phyloP scores from a whole-genome alignment of 2,888 invertebrate species.

The Sesamia inferens region DNA sequence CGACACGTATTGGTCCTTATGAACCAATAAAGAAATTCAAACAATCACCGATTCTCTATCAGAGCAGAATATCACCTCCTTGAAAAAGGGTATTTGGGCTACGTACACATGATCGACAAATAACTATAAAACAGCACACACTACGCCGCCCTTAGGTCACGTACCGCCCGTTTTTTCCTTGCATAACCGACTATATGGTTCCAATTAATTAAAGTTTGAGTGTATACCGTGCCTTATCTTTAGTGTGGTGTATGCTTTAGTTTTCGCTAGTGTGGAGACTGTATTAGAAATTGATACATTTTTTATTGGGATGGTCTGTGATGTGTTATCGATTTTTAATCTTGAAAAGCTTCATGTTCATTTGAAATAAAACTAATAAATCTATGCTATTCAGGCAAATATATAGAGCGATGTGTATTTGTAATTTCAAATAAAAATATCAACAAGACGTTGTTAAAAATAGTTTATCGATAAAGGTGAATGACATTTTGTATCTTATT shows the following conservation, averaged over 20 bases:
- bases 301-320: constrained; percentile 24
- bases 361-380: constrained; percentile 10
- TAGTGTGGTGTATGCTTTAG: constrained; percentile 53
- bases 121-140: constrained; percentile 59
- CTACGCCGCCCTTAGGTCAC: constrained; percentile 66
- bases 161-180: constrained; percentile 71
- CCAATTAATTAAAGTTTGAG: constrained; percentile 79
- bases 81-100: constrained; percentile 60
- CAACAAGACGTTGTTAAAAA: not conserved
- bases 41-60: constrained; percentile 31
- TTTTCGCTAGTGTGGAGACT: constrained; percentile 51
- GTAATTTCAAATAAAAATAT: constrained; percentile 2
- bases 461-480: constrained; percentile 22
- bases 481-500: constrained; percentile 4
- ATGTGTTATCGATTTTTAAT: constrained; percentile 14
- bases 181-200: constrained; percentile 67
- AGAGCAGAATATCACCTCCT: constrained; percentile 38
- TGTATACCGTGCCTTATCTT: constrained; percentile 76
- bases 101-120: constrained; percentile 58
- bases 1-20: not conserved
- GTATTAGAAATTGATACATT: constrained; percentile 49
- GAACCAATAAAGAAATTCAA: constrained; percentile 1
- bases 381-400: not conserved
- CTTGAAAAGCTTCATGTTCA: not conserved
- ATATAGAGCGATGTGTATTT: not conserved